Conservation (phyloP, 2,888 invertebrate species). For the Acleris holmiana region DNA sequence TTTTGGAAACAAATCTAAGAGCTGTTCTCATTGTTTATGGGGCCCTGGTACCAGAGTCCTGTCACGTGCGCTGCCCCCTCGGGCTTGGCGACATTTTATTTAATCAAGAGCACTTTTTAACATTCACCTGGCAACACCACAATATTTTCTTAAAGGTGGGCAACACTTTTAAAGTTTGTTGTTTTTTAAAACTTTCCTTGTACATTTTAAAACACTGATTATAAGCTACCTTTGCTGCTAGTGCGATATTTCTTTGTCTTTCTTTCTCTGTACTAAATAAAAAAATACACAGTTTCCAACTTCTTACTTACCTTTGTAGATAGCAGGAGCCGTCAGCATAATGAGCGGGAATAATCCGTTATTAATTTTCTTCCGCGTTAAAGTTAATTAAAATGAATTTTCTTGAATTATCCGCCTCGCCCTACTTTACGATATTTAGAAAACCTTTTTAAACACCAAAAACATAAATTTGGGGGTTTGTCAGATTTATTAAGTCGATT, state of each 20-base stretch:
- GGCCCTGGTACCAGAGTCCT: constrained; percentile 62
- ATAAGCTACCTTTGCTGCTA: too few relatives aligned
- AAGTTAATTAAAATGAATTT: constrained; percentile 73
- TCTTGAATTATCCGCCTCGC: constrained; percentile 60
- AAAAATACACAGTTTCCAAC: too few relatives aligned
- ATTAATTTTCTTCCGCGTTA: constrained; percentile 51
- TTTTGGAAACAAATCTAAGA: constrained; percentile 33
- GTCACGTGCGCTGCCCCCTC: constrained; percentile 63
- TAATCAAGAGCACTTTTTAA: constrained; percentile 81
- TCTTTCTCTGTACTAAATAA: too few relatives aligned
- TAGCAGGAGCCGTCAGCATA: constrained; percentile 10
- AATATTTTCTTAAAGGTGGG: constrained; percentile 61
- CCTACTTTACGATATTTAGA: constrained; percentile 66
- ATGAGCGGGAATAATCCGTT: constrained; percentile 30
- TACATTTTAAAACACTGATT: background rate
- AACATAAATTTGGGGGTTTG: constrained; percentile 76
- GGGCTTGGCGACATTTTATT: constrained; percentile 75
- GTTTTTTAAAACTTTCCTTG: constrained; percentile 29
- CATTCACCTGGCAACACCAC: constrained; percentile 67
- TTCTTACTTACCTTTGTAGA: background rate
- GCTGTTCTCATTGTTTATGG: constrained; percentile 46
- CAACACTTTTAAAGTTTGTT: constrained; percentile 55
- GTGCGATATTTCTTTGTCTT: too few relatives aligned
- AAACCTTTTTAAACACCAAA: constrained; percentile 56
- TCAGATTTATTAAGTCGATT: constrained; percentile 80